Evolutionary conservation across 1,140 invertebrate species (phyloP).

Genomic region (Amyelois transitella): DNA sequence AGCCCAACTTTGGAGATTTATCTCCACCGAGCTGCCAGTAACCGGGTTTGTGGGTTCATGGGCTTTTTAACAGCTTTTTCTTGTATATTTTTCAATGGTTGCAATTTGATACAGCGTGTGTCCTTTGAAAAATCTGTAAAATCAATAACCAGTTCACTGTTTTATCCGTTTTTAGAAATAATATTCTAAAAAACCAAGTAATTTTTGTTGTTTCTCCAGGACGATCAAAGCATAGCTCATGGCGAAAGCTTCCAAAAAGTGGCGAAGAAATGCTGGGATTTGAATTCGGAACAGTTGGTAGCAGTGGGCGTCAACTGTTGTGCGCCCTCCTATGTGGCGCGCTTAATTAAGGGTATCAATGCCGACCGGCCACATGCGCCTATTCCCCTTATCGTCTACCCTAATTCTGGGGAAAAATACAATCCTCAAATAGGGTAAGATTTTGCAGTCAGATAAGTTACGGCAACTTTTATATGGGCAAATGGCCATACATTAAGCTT

Average conservation of each 20-base stretch:
- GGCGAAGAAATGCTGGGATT: conserved; percentile 78
- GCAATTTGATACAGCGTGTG: too few relatives aligned
- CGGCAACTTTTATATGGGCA: conserved; percentile 6
- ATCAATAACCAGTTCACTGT: too few relatives aligned
- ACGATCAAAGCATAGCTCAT: conserved; percentile 79
- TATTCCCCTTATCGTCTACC: conserved; percentile 83
- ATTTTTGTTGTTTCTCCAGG: conserved; percentile 62
- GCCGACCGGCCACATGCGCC: conserved; percentile 64
- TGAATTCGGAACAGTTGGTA: conserved; percentile 79
- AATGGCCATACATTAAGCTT: conserved; percentile 5
- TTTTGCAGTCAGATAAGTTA: conserved; percentile 18
- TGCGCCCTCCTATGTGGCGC: conserved; percentile 70
- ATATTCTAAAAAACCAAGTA: too few relatives aligned
- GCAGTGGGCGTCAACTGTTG: conserved; percentile 93
- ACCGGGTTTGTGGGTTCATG: background rate
- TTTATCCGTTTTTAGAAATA: too few relatives aligned
- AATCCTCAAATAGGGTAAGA: conserved; percentile 76
- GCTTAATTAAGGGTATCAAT: conserved; percentile 77
- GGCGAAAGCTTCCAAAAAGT: conserved; percentile 83
- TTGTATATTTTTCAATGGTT: background rate
- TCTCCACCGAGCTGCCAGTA: background rate
- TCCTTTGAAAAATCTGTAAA: too few relatives aligned
- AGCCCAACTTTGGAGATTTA: background rate
- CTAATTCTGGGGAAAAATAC: conserved; percentile 85
- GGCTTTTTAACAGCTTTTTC: background rate